A percentile compares a stretch with the other conserved stretches of the same genome.
Evolutionary conservation across 2,888 invertebrate genomes (phyloP).

Genomic region (Cephus rjabovi): DNA sequence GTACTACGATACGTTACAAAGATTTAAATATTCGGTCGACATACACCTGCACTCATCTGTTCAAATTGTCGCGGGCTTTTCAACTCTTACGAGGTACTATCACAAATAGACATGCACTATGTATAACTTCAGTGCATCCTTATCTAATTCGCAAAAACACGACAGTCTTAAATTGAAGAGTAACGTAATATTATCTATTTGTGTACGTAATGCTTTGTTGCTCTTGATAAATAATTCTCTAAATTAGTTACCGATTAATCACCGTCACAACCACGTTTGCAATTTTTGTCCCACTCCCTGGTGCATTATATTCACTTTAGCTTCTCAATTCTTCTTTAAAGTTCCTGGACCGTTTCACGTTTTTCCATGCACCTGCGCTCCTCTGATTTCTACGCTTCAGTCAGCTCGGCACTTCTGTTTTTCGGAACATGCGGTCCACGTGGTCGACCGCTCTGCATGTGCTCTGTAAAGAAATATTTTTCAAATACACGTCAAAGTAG

Average conservation of each 20-base stretch:
- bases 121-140: background rate
- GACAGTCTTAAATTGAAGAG: background rate
- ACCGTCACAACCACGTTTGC: background rate
- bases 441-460: conserved; percentile 47
- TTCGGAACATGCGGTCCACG: conserved; percentile 48
- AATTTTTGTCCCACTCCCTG: background rate
- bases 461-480: conserved; percentile 8
- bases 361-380: conserved; percentile 4
- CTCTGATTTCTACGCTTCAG: conserved; percentile 20
- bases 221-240: background rate
- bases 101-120: background rate
- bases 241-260: background rate
- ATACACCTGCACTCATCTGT: background rate
- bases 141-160: background rate
- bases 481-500: background rate
- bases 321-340: background rate
- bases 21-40: background rate
- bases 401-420: conserved; percentile 38
- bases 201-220: background rate
- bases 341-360: background rate
- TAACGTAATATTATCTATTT: background rate
- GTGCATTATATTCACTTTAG: background rate
- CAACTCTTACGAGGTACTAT: background rate
- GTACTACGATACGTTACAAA: background rate
- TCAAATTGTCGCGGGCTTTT: background rate